Conservation (phyloP, 2,888 invertebrate species). For the Parelbella ahira region DNA sequence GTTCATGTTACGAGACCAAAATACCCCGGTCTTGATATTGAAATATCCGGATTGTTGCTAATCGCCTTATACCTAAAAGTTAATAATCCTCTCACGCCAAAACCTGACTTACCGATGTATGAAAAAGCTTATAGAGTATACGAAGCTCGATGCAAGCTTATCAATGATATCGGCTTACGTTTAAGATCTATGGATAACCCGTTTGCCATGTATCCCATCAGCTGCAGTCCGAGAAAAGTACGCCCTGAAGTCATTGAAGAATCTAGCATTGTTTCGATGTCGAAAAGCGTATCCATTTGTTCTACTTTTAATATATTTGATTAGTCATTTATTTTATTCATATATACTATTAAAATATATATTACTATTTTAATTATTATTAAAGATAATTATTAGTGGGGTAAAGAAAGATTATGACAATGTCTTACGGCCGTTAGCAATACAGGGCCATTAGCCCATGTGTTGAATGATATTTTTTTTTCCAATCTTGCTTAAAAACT, state of each 20-base stretch:
- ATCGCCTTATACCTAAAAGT: conserved; percentile 81
- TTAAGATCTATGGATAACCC: conserved; percentile 81
- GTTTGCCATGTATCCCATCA: conserved; percentile 66
- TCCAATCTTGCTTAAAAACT: too few species aligned
- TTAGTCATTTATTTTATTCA: too few species aligned
- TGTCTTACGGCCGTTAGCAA: too few species aligned
- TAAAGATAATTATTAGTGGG: too few species aligned
- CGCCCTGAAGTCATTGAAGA: conserved; percentile 36
- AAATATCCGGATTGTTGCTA: conserved; percentile 74
- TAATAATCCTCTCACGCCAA: conserved; percentile 62
- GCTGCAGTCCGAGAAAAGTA: conserved; percentile 34
- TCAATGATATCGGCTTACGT: conserved; percentile 57
- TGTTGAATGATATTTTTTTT: too few species aligned
- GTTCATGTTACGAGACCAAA: conserved; percentile 79
- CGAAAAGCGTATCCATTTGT: conserved; percentile 20
- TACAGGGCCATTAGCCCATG: too few species aligned
- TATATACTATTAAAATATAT: too few species aligned
- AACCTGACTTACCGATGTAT: conserved; percentile 49
- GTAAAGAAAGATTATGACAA: background rate
- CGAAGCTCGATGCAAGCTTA: conserved; percentile 55
- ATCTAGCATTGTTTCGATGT: conserved; percentile 28
- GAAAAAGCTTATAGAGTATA: conserved; percentile 52
- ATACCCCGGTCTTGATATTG: conserved; percentile 77
- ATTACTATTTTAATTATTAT: too few species aligned
- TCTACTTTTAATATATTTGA: conserved; percentile 2